Evolutionary conservation across 37 sponge, comb jelly and placozoan species (phyloP), one percentile per base, ranked within the genome.

Genomic region (Cladorhizidae sp.): DNA sequence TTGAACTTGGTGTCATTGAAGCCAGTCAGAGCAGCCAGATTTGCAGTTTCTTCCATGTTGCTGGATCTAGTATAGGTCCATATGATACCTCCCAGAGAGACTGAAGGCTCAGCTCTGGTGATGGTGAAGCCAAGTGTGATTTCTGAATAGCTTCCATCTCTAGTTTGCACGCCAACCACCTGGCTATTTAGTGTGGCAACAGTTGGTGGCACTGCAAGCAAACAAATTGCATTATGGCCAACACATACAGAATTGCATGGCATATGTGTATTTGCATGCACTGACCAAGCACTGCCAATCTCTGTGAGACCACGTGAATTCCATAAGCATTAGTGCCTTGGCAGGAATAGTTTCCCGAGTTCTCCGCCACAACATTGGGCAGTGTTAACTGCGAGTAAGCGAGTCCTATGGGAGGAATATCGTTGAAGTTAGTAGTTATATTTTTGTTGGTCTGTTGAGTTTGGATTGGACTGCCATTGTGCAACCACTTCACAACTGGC

Each of bases 61-160:
- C 9, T 51, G 12, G 20, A 14, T 17, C 22, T 18, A 51, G n/a
- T 7, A 25, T 67, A 80, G 1, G 0, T 49, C 81, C 81, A 80
- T 33, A 39, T 80, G 25, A 54, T 56, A 57, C 31, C 49, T 26
- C 70, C 69, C 26, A 70, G 33, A 50, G 71, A 61, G 22, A 67
- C 81, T 36, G 72, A 2, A 21, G 70, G 57, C 8, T 29, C 59
- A 39, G 40, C 40, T 45, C 63, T 20, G 36, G 49, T 65, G 18
- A 65, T 35, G 61, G 32, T 40, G 69, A 79, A 67, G 50, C 64
- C 58, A 8, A 76, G 33, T 9, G 62, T 73, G 52, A 73, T 50
- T 0, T 3, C 36, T 31, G 67, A 65, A 31, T 15, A 32, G 32
- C 67, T 25, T 3, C 67, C 67, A 65, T 65, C 67, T 65, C 67